phyloP scores from a whole-genome alignment of 2,113 vertebrate genomes.

The Tupaia tana region DNA sequence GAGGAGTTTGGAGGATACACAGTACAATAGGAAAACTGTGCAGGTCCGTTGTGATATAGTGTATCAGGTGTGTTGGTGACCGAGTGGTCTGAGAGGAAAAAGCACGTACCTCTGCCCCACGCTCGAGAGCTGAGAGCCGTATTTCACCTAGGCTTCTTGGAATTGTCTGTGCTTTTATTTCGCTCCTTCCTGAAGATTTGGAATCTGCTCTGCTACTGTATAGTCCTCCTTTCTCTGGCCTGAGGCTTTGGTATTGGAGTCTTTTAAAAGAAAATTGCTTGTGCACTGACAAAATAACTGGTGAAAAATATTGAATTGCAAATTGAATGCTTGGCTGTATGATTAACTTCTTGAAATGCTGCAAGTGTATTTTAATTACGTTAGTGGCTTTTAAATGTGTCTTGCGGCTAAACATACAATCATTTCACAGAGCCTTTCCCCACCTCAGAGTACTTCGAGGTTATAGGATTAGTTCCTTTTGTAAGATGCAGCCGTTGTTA shows the following conservation, averaged over 20 bases:
- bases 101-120: no score
- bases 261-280: slow-evolving; percentile 36
- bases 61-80: accelerated
- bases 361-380: slow-evolving; percentile 53
- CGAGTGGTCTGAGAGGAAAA: neutral
- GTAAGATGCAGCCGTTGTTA: neutral
- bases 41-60: accelerated
- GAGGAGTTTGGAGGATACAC: neutral
- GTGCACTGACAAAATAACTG: neutral
- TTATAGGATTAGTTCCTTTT: slow-evolving; percentile 3
- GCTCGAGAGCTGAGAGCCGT: no score
- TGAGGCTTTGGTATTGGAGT: neutral
- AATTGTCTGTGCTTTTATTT: neutral
- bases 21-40: accelerated
- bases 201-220: neutral
- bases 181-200: neutral
- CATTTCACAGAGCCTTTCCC: neutral
- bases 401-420: neutral
- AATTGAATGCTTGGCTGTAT: slow-evolving; percentile 23
- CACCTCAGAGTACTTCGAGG: neutral
- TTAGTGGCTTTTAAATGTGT: slow-evolving; percentile 56
- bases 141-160: neutral
- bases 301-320: slow-evolving; percentile 27
- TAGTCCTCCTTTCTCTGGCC: neutral
- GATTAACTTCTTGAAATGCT: slow-evolving; percentile 67